Base-by-base conservation (phyloP, 2,113 vertebrate genomes). In the Barnardius zonarius region DNA sequence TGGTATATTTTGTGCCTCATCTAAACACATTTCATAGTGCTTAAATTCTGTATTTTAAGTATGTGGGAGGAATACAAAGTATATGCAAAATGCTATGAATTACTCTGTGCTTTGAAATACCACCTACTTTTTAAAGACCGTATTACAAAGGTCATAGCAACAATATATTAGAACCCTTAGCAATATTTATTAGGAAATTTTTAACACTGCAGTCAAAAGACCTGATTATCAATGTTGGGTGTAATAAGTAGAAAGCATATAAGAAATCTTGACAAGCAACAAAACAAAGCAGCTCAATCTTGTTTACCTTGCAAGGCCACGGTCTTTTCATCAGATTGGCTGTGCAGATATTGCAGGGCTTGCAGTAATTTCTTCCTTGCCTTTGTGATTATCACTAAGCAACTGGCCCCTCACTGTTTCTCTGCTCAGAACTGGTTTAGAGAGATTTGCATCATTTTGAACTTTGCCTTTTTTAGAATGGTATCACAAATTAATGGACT, bases 311-410 rank as follows among this genome's bases (percentile, higher is more conserved):
- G 51, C 92, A 81, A 86, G 88, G 80, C 79, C 54, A 28, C 8
- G 64, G 88, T 64, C 63, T 94, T 93, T 90, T 86, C 79, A 35
- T 88, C 83, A 70, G 3, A 4, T 63, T 63, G 72, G 74, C 90
- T 82, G 49, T 0, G 1, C 39, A 88, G 82, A 54, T 92, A 37
- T 8, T 90, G 59, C 68, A 73, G 59, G 59, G 51, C 41, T 93
- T 92, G 83, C 39, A 52, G 68, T 54, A 59, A 83, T 94, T 95
- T 88, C 79, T 90, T 83, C 78, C 80, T 59, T 74, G 87, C 91
- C 66, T 95, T 95, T 90, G 67, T 76, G 74, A 82, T 83, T 62
- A 91, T 94, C 92, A 86, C 94, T 92, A 77, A 95, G 59, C 81
- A 91, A 67, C 86, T 57, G 43, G 74, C 35, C 74, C 44, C 35